Evolutionary conservation across 2,797 vertebrate genomes (phyloP), one percentile per base, ranked within the genome.

Genomic region (Denticeps clupeoides): DNA sequence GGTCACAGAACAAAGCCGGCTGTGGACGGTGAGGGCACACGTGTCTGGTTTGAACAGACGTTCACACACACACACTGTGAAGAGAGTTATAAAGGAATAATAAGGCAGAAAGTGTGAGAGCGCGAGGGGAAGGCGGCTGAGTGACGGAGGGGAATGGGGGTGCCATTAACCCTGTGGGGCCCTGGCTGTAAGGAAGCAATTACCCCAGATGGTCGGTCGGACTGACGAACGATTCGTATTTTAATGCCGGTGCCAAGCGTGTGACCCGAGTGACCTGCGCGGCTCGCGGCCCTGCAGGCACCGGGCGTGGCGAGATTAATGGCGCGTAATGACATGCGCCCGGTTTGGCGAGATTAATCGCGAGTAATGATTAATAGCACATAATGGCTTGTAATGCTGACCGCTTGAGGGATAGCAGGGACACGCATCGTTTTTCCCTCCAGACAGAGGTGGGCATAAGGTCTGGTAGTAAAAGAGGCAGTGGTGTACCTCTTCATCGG

Each of bases 331-430:
- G 57, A 64, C 52, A 59, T 28, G 31, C 38, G 37, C 58, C 58
- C 65, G 59, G 53, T 43, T 54, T 47, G 11, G 51, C n/a, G 71
- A 71, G 68, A 74, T 71, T 68, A 60, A 74, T 70, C 54, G 54
- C 37, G 49, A 29, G 53, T 68, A 71, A 73, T 66, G 62, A n/a
- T n/a, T 68, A 60, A 74, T 70, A 54, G 54, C 37, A 49, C 29
- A 53, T 68, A 71, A 73, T 66, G 62, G 63, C 66, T 62, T 62
- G 57, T 56, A 64, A 58, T 61, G 66, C 58, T 37, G 58, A 49
- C 33, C 32, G 55, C 47, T 43, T 71, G 59, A 73, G 57, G 49
- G 59, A 68, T 55, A 52, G 52, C 68, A 71, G 59, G 37, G 51
- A 47, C 42, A n/a, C 45, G 44, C 49, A 43, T 64, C 24, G 54